Evolutionary conservation across 2,113 vertebrate genomes (phyloP).

Genomic region (Callocephalon fimbriatum): DNA sequence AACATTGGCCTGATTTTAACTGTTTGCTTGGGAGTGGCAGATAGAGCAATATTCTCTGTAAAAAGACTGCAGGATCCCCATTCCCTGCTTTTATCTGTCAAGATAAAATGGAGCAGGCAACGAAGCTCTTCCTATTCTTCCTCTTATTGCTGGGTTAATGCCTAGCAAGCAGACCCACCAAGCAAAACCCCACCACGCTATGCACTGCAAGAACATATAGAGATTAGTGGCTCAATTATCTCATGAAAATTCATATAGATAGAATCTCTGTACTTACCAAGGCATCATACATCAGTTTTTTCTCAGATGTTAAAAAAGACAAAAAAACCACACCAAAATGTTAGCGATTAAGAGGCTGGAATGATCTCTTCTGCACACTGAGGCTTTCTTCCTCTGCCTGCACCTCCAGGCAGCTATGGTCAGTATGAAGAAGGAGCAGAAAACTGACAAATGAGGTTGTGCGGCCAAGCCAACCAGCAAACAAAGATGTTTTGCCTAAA

Average conservation of each 20-base stretch:
- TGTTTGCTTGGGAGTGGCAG: background rate
- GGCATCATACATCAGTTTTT: background rate
- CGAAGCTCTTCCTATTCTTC: accelerated
- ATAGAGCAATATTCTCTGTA: background rate
- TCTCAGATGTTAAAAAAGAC: background rate
- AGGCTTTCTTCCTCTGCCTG: background rate
- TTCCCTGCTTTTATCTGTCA: background rate
- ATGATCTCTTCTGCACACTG: background rate
- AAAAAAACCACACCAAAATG: background rate
- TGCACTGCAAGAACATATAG: accelerated
- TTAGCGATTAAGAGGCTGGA: background rate
- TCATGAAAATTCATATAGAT: background rate
- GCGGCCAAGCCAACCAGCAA: background rate
- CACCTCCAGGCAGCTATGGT: background rate
- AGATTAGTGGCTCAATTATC: background rate
- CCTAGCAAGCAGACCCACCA: background rate
- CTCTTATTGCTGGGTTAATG: background rate
- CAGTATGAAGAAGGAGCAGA: background rate
- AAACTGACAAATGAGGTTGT: background rate
- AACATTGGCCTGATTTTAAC: background rate
- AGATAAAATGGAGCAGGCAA: accelerated
- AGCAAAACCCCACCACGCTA: accelerated
- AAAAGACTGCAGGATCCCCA: background rate
- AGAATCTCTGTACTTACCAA: background rate
- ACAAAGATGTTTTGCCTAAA: background rate